Evolutionary conservation across 2,113 vertebrate species (phyloP), one percentile per base, ranked within the genome.

Genomic region (Opisthocomus hoazin): DNA sequence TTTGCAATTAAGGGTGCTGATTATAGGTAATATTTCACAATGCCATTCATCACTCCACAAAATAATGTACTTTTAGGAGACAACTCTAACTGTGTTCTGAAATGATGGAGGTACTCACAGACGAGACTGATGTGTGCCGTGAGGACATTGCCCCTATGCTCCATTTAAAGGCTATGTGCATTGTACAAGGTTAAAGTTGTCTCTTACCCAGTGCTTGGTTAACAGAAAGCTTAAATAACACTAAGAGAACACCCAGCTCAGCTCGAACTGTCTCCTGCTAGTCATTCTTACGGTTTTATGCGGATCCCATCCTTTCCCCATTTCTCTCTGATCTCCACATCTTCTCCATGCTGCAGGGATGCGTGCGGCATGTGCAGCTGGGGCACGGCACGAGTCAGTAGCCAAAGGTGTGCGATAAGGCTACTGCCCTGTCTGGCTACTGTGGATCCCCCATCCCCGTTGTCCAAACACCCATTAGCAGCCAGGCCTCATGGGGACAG

Each of bases 21-120:
- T 92, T 92, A 93, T 88, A 86, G 46, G 75, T 83, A 92, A 64
- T 89, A 89, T 94, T 93, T 96, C 93, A 89, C 54, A 77, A 82
- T 77, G 69, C 30, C 60, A 82, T 93, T 90, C 69, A 90, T 91
- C 90, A 78, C 45, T 92, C 89, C 83, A 87, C 68, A 93, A 83
- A 96, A 93, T 86, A 82, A 79, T 87, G 75, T 37, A 82, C 45
- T 91, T 88, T 76, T 61, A 91, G 85, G 46, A 94, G 64, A 81
- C 61, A 83, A 89, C 69, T 77, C 63, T 87, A 89, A 61, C 84
- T 76, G 21, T 84, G 50, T 82, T 94, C 86, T 65, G 73, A 76
- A 87, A 63, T 79, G 65, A 84, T 51, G 50, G 46, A 78, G 53
- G 32, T 61, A 56, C 61, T 84, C 89, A 79, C 6, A 53, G 56